phyloP scores from a whole-genome alignment of 2,888 invertebrate species.

The Drosophila niveifrons region DNA sequence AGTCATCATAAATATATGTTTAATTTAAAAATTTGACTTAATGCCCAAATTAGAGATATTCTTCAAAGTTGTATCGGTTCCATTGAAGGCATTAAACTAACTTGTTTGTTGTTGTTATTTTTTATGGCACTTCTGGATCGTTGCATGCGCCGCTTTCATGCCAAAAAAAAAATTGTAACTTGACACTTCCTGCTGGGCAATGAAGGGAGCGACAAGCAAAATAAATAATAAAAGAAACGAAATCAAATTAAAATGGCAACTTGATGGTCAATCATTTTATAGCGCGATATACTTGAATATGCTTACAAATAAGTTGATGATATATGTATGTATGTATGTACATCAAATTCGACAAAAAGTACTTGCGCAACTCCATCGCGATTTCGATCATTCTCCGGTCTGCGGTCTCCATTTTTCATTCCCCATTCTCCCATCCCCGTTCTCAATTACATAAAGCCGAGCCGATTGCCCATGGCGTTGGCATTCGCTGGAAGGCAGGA shows the following conservation, averaged over 20 bases:
- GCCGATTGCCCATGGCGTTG: conserved; percentile 23
- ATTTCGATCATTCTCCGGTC: conserved; percentile 24
- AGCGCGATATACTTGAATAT: conserved; percentile 7
- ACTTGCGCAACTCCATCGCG: conserved; percentile 62
- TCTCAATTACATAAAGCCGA: conserved; percentile 60
- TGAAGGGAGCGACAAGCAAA: conserved; percentile 25
- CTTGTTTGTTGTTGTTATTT: conserved; percentile 41
- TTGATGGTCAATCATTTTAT: conserved; percentile 44
- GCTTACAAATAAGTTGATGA: conserved; percentile 18
- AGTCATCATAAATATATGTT: not conserved
- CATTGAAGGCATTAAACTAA: conserved; percentile 25
- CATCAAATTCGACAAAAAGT: conserved; percentile 48
- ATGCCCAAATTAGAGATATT: not conserved
- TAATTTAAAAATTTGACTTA: not conserved
- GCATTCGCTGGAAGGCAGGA: conserved; percentile 65
- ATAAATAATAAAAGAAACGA: conserved; percentile 48
- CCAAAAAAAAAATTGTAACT: conserved; percentile 45
- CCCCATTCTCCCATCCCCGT: not conserved
- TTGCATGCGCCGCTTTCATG: conserved; percentile 62
- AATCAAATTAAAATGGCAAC: conserved; percentile 69
- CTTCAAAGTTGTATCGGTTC: conserved; percentile 13
- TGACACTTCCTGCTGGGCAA: conserved; percentile 70
- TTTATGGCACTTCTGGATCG: conserved; percentile 15
- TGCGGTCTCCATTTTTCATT: conserved; percentile 1
- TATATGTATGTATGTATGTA: conserved; percentile 13